A percentile compares a stretch with the other conserved stretches of the same genome.
Conservation (phyloP, 1,140 invertebrate genomes). For the Psilanteris sp. region DNA sequence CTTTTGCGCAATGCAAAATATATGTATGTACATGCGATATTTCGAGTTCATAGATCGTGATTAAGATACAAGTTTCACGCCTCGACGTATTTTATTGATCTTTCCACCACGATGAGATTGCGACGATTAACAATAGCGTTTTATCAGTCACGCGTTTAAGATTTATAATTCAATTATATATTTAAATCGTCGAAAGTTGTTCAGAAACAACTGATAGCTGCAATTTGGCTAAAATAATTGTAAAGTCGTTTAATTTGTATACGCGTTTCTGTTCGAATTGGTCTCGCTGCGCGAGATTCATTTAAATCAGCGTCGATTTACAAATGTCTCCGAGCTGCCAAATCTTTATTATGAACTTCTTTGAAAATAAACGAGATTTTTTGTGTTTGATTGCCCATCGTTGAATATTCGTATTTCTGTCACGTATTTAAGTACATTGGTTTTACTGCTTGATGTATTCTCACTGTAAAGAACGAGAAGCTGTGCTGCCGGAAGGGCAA, state of each 20-base stretch:
- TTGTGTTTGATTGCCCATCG: slow-evolving; percentile 54
- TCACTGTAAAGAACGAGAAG: slow-evolving; percentile 53
- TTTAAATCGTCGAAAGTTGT: slow-evolving; percentile 5
- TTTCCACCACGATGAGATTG: slow-evolving; percentile 24
- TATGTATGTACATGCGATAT: slow-evolving; percentile 55
- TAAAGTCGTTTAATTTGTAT: slow-evolving; percentile 30
- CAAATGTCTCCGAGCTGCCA: slow-evolving; percentile 6
- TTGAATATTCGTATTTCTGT: slow-evolving; percentile 62
- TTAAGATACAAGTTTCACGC: slow-evolving; percentile 60
- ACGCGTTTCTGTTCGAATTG: slow-evolving; percentile 9
- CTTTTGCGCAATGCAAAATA: slow-evolving; percentile 61
- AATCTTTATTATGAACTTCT: slow-evolving; percentile 52
- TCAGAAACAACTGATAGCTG: slow-evolving; percentile 5
- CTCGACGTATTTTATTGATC: slow-evolving; percentile 55
- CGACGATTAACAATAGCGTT: slow-evolving; percentile 42
- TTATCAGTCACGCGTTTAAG: slow-evolving; percentile 25
- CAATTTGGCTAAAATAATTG: slow-evolving; percentile 13
- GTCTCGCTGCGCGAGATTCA: slow-evolving; percentile 1
- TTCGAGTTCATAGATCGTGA: slow-evolving; percentile 59
- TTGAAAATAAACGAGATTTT: slow-evolving; percentile 58
- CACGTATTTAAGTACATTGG: slow-evolving; percentile 64
- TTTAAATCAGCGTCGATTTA: slow-evolving; percentile 39
- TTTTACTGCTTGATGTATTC: slow-evolving; percentile 67
- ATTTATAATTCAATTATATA: slow-evolving; percentile 52
- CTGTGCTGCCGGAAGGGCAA: slow-evolving; percentile 65